Evolutionary conservation across 37 sponge, comb jelly and placozoan genomes (phyloP).

Genomic region (Ianthella basta): DNA sequence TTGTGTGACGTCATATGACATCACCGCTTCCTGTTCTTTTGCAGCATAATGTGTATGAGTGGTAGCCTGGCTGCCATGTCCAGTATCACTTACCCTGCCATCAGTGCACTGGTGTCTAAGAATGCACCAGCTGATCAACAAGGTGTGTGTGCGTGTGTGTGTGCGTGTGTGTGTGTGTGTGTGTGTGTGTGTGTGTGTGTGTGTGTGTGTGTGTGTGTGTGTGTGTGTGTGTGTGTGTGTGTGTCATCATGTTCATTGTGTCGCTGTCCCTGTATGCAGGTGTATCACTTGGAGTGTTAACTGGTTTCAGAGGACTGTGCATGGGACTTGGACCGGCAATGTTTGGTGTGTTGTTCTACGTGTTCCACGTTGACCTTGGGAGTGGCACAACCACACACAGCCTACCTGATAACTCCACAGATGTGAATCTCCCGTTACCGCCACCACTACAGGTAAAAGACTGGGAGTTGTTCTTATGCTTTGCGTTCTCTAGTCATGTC

Average conservation of each 20-base stretch:
- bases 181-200: too few relatives aligned
- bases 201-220: constrained; percentile 3
- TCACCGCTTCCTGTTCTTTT: neutral
- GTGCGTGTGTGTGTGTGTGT: too few relatives aligned
- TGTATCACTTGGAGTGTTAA: constrained; percentile 81
- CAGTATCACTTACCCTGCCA: constrained; percentile 86
- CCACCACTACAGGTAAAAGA: neutral
- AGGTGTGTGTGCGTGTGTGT: constrained; percentile 40
- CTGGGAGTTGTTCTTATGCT: too few relatives aligned
- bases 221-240: constrained; percentile 25
- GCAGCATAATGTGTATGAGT: constrained; percentile 76
- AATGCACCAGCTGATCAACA: constrained; percentile 81
- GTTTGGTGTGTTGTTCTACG: constrained; percentile 85
- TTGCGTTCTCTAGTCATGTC: too few relatives aligned
- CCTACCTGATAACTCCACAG: neutral
- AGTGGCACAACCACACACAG: neutral
- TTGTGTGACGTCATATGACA: neutral
- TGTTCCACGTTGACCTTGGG: constrained; percentile 73
- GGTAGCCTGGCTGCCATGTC: constrained; percentile 76
- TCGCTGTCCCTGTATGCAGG: constrained; percentile 28
- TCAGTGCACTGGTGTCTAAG: constrained; percentile 80
- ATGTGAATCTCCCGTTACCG: neutral
- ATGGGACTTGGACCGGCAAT: constrained; percentile 90
- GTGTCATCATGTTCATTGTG: neutral
- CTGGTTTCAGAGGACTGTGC: constrained; percentile 90